A percentile compares a stretch with the other conserved stretches of the same genome.
Evolutionary conservation across 1,140 invertebrate species (phyloP).

Genomic region (Leptonema lineaticorne): DNA sequence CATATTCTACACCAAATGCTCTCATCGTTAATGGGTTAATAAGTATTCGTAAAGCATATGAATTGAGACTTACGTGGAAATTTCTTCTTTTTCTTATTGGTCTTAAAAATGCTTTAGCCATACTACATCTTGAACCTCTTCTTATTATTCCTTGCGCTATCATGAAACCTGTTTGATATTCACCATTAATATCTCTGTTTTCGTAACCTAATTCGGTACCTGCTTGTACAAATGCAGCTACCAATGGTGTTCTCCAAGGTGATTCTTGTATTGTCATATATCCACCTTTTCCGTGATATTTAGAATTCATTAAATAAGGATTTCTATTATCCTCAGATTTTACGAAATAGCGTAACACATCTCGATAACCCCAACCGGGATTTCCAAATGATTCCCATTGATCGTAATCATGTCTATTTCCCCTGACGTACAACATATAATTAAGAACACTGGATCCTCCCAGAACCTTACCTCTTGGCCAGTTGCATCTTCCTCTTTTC

Average conservation of each 20-base stretch:
- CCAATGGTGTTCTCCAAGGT: slow-evolving; percentile 79
- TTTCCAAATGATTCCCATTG: slow-evolving; percentile 86
- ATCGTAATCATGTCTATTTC: slow-evolving; percentile 82
- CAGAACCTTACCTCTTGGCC: slow-evolving; percentile 81
- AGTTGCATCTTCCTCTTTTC: slow-evolving; percentile 76
- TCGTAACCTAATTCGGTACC: slow-evolving; percentile 85
- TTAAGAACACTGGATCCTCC: slow-evolving; percentile 91
- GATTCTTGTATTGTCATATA: slow-evolving; percentile 81
- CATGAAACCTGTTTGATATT: slow-evolving; percentile 81
- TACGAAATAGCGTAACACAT: slow-evolving; percentile 85
- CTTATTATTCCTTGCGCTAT: slow-evolving; percentile 87
- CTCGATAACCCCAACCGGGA: slow-evolving; percentile 85
- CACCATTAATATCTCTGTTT: slow-evolving; percentile 84
- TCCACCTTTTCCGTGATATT: slow-evolving; percentile 75
- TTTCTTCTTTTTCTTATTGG: slow-evolving; percentile 76
- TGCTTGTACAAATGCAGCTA: slow-evolving; percentile 80
- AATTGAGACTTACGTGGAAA: slow-evolving; percentile 75
- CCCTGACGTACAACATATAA: slow-evolving; percentile 94
- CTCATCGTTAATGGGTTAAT: slow-evolving; percentile 72
- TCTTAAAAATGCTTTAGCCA: slow-evolving; percentile 84
- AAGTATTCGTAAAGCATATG: slow-evolving; percentile 71
- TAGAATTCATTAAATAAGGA: slow-evolving; percentile 70
- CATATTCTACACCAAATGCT: slow-evolving; percentile 74
- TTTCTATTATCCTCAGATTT: slow-evolving; percentile 89
- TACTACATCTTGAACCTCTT: slow-evolving; percentile 82